Evolutionary conservation across 2,888 invertebrate genomes (phyloP), one percentile per base, ranked within the genome.

Genomic region (Hemicrepidius hirtus): DNA sequence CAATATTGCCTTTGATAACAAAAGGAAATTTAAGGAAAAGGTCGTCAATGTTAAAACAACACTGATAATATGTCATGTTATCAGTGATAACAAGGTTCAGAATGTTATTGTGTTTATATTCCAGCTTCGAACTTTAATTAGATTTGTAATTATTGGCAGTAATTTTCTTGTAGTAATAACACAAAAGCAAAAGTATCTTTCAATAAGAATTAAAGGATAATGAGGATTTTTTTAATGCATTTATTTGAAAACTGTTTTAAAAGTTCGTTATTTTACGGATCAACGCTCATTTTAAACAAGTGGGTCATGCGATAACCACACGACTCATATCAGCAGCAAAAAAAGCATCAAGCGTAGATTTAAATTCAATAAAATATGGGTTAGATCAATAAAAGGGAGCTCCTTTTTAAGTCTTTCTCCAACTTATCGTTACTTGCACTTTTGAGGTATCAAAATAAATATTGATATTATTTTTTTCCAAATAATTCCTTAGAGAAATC

Each of bases 1-100:
- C 37, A 40, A 40, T 40, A 21, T 40, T 41, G 41, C 28, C 40
- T 60, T 41, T 41, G 41, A 60, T 60, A 60, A 60, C 60, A 60
- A 60, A 50, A 60, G 44, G 41, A 60, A 60, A 60, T 60, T 60
- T 44, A 24, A 44, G 28, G 20, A 44, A 60, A 60, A 44, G 60
- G 41, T 44, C 60, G 41, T 37, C 37, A 2, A 20, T 37, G 57
- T 60, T 60, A 60, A 41, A 60, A 60, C 20, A 60, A 60, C 60
- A 44, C 13, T 28, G 60, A 60, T n/a, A n/a, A n/a, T 60, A 44
- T 12, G 18, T 37, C 20, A 4, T 24, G 24, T 41, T 41, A 60
- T 60, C 41, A 13, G 3, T 44, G 60, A 60, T 60, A 60, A 60
- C 44, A 44, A 2, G 16, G 37, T 53, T 53, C 7, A 5, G 16